These are phyloP conservation scores for Melanotaenia parkinsoni DNA, from an alignment of 2,797 vertebrate genomes.

Conservation along the genomic window DNA sequence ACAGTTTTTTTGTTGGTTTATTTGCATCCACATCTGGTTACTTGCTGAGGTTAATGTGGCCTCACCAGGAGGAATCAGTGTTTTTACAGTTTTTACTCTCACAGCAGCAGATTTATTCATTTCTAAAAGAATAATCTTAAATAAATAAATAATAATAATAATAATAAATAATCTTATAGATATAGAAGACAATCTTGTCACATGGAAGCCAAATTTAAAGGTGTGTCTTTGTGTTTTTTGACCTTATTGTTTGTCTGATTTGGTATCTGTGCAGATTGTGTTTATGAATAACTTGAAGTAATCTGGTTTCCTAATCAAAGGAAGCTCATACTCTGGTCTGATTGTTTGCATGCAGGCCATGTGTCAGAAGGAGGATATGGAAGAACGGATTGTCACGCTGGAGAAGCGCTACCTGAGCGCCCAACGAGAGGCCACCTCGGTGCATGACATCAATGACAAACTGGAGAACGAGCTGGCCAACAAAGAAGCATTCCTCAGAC, in stretches of 20 bases:
- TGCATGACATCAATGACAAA: conserved; percentile 99
- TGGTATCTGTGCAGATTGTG: no score
- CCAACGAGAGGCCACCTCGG: conserved; percentile 97
- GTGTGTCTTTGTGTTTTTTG: conserved; percentile 10
- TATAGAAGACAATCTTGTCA: conserved; percentile 13
- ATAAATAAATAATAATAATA: no score
- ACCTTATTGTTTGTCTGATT: not conserved
- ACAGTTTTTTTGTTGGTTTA: conserved; percentile 5
- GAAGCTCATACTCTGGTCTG: not conserved
- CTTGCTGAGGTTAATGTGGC: no score
- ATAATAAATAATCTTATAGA: conserved; percentile 1
- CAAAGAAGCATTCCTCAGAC: conserved; percentile 96
- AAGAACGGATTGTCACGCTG: conserved; percentile 96
- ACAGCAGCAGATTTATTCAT: conserved; percentile 22
- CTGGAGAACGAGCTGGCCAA: conserved; percentile 98
- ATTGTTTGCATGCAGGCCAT: conserved; percentile 86
- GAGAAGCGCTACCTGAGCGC: conserved; percentile 99
- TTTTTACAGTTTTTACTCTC: not conserved
- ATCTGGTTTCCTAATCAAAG: no score
- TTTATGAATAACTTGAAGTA: no score
- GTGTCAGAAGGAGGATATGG: conserved; percentile 99
- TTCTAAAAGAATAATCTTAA: not conserved
- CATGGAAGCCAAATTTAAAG: conserved; percentile 1
- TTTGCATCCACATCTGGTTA: no score
- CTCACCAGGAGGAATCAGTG: conserved; percentile 2